Evolutionary conservation across 2,113 vertebrate genomes (phyloP), one percentile per base, ranked within the genome.

Genomic region (Agelaius phoeniceus): DNA sequence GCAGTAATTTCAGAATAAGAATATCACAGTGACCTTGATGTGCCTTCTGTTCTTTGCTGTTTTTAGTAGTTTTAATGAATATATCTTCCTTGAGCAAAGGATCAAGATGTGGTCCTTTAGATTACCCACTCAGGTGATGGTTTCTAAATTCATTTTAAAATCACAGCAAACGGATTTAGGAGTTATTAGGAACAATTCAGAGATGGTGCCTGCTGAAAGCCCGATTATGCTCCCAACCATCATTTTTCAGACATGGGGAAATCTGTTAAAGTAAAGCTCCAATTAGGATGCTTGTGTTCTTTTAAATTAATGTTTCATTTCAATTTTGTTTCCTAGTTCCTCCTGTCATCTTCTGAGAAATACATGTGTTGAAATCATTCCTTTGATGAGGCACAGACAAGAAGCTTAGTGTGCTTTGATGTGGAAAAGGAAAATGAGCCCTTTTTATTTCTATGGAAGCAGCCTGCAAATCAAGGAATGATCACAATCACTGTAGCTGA

Each of bases 241-340:
- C 71, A 66, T 93, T 78, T 94, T 90, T 90, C 87, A 96, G 87
- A 85, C 41, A 58, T 22, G 57, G 39, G 63, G 55, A 91, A 85
- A 87, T 83, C 91, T 94, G 91, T 95, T 94, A 84, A 90, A 94
- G 84, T 73, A 94, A 95, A 91, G 77, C 91, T 83, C 87, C 94
- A 96, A 85, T 94, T 95, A 95, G 89, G 91, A 89, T 75, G 72
- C 90, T 94, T 93, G 82, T 94, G 89, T 94, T 94, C 91, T 94
- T 95, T 95, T 72, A 92, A 94, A 97, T 95, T 89, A 94, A 92
- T 89, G 77, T 83, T 94, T 96, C 87, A 75, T 93, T 96, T 90
- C 88, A 77, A 74, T 80, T 87, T 88, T 93, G 90, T 95, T 94
- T 93, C 75, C 79, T 62, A 93, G 78, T 77, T 90, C 44, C 43